Evolutionary conservation across 2,113 vertebrate species (phyloP).

Genomic region (Recurvirostra avosetta): DNA sequence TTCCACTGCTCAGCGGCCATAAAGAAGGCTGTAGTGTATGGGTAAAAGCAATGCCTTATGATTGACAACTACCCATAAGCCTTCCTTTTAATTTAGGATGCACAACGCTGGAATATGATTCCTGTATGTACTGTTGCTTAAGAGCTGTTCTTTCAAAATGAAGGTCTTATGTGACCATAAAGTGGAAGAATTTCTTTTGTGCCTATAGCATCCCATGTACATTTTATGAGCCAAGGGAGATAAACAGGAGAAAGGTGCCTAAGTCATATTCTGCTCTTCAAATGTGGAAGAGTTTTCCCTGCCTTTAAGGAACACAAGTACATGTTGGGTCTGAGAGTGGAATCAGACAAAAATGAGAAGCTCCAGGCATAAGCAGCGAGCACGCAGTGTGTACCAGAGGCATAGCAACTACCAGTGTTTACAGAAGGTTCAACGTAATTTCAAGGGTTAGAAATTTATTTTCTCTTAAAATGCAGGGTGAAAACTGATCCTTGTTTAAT

Average conservation of each 20-base stretch:
- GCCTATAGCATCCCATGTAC: not conserved
- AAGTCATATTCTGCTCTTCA: not conserved
- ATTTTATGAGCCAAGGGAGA: not conserved
- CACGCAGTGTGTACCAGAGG: too few species aligned
- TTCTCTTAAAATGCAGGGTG: not conserved
- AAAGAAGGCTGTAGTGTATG: not conserved
- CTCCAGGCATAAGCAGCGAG: not conserved
- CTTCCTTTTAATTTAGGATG: not conserved
- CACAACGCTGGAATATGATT: not conserved
- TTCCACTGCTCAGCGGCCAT: constrained; percentile 5
- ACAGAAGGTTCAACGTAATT: not conserved
- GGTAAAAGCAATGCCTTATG: not conserved
- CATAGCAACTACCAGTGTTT: not conserved
- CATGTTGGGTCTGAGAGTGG: not conserved
- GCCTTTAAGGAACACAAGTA: not conserved
- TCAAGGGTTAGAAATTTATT: not conserved
- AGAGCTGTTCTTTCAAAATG: not conserved
- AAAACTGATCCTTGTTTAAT: not conserved
- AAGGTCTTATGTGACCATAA: not conserved
- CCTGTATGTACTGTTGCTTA: not conserved
- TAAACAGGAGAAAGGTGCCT: not conserved
- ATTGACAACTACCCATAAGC: not conserved
- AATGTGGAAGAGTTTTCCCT: not conserved
- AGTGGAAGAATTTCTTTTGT: not conserved
- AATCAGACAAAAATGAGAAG: not conserved